phyloP scores from a whole-genome alignment of 2,888 invertebrate species.

The Orthosia gracilis region DNA sequence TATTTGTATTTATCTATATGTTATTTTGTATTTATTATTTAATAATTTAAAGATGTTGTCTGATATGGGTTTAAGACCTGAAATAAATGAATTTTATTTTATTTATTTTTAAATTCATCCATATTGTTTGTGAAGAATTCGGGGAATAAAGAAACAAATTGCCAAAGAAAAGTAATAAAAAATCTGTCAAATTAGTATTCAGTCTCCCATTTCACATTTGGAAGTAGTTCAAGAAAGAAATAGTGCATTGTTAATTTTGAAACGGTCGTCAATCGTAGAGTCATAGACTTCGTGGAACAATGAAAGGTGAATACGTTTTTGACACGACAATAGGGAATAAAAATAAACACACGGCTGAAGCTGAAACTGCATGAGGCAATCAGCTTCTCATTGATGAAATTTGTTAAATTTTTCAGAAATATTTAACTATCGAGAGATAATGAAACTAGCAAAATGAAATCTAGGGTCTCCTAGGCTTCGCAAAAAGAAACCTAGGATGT shows the following conservation, averaged over 20 bases:
- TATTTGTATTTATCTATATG: too few species aligned
- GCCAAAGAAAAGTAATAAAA: slow-evolving; percentile 7
- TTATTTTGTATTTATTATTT: too few species aligned
- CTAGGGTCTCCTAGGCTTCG: too few species aligned
- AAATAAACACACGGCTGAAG: slow-evolving; percentile 17
- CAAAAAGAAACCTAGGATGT: too few species aligned
- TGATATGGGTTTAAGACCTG: too few species aligned
- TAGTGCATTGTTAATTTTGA: slow-evolving; percentile 26
- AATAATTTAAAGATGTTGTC: too few species aligned
- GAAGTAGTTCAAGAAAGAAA: slow-evolving; percentile 46
- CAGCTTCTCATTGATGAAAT: slow-evolving; percentile 5
- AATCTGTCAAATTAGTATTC: background rate
- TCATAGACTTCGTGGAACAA: slow-evolving; percentile 33
- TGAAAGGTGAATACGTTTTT: slow-evolving; percentile 45
- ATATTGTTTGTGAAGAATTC: too few species aligned
- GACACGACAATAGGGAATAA: slow-evolving; percentile 15
- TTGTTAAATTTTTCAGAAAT: background rate
- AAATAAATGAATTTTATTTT: too few species aligned
- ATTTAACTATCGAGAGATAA: background rate
- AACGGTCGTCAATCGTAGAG: slow-evolving; percentile 2
- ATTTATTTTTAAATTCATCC: too few species aligned
- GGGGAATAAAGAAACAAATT: too few species aligned
- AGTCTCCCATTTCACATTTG: slow-evolving; percentile 41
- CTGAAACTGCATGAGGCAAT: background rate
- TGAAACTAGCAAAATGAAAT: too few species aligned